phyloP scores from a whole-genome alignment of 2,888 invertebrate species.

The Volucella bombylans region DNA sequence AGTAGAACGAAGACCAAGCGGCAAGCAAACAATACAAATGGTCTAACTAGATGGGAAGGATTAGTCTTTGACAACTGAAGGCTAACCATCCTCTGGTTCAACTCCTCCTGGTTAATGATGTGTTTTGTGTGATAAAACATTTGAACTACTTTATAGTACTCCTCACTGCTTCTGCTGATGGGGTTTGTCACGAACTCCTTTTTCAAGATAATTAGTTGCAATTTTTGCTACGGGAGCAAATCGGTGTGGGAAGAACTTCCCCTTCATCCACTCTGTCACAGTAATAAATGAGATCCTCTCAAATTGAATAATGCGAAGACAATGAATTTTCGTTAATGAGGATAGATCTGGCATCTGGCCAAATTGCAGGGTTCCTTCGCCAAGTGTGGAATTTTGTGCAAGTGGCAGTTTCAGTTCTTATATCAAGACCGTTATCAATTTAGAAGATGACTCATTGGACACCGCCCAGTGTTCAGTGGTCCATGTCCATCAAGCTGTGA shows the following conservation, averaged over 20 bases:
- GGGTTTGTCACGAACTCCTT: conserved; percentile 35
- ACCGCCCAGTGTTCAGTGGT: conserved; percentile 1
- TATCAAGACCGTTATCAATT: conserved; percentile 65
- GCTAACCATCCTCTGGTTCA: conserved; percentile 17
- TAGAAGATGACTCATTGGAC: conserved; percentile 50
- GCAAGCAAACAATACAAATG: conserved; percentile 52
- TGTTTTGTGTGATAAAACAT: conserved; percentile 58
- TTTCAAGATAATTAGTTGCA: conserved; percentile 59
- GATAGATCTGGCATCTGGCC: background rate
- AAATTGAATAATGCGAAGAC: conserved; percentile 58
- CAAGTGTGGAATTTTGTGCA: conserved; percentile 1
- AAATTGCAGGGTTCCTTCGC: conserved; percentile 3
- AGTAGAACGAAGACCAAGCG: conserved; percentile 14
- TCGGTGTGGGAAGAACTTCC: background rate
- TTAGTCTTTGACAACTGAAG: conserved; percentile 56
- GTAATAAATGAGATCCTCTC: conserved; percentile 42
- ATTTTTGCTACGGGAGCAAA: background rate
- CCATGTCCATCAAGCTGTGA: conserved; percentile 10
- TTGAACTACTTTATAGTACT: conserved; percentile 28
- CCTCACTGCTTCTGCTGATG: conserved; percentile 22
- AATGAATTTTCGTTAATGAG: conserved; percentile 36
- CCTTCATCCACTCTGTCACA: conserved; percentile 41
- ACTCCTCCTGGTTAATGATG: conserved; percentile 55
- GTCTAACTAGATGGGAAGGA: conserved; percentile 49
- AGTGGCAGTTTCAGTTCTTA: conserved; percentile 54